Base-by-base conservation (phyloP, 1,140 invertebrate species). In the Probaryconus sp. region DNA sequence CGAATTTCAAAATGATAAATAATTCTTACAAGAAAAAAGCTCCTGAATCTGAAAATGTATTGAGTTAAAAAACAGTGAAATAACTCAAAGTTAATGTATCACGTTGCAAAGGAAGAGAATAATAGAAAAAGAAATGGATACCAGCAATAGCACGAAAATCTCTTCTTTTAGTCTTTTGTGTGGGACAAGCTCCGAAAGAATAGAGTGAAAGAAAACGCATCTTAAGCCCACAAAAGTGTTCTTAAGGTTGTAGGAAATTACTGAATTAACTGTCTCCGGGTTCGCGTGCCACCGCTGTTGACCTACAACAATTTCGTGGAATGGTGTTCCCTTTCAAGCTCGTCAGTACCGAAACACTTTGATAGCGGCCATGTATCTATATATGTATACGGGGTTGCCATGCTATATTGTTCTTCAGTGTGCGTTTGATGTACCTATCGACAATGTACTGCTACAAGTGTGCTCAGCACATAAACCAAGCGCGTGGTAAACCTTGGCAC, bases 401-500 rank as follows among this genome's bases (percentile, higher is more conserved):
- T 50, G 21, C 17, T n/a, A 35, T 20, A 55, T 42, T 56, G 13
- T 56, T 37, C 28, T 63, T 40, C 18, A 18, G 53, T 42, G 50
- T 51, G 37, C 26, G 53, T 53, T 53, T 30, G 38, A 40, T 60
- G 30, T 51, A 67, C 50, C 31, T 63, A 50, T 35, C 53, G 37
- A 58, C 43, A 48, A 50, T 48, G 10, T 51, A 7, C 47, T 35
- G 40, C 30, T 60, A 63, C 56, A 51, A 69, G 51, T 48, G 37
- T 53, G 20, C 47, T 60, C 11, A 58, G 47, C 47, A 42, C 40
- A 48, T 40, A 61, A 73, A 42, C 45, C 56, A 63, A 60, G 45
- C 42, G 60, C 79, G 78, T 40, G 73, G 77, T 80, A 65, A 76
- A 68, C 77, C 64, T 43, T 77, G 71, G 70, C 58, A 78, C 77